Conservation (phyloP, 2,113 vertebrate genomes). For the Crotalus helleri region DNA sequence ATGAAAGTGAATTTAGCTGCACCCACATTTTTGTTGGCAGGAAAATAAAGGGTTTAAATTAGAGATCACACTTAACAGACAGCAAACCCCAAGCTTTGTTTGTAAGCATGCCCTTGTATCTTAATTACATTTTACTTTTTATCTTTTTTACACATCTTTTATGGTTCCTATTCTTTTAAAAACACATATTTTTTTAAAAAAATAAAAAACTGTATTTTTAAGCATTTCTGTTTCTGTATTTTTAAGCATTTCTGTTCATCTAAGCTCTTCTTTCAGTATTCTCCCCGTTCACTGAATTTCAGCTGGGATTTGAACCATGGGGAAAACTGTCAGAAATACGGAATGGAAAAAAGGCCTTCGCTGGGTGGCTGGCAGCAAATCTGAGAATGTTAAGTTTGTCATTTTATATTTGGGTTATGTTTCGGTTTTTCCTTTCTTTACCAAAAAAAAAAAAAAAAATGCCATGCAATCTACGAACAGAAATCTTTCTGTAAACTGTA, state of each 20-base stretch:
- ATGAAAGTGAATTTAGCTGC: neutral
- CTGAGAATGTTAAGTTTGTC: neutral
- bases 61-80: neutral
- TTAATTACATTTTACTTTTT: neutral
- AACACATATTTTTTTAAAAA: neutral
- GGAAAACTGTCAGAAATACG: neutral
- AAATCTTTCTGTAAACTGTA: neutral
- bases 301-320: neutral
- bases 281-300: neutral
- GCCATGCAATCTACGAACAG: neutral
- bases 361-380: neutral
- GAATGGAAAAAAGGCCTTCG: neutral
- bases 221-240: neutral
- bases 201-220: neutral
- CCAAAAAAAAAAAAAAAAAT: neutral
- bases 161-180: neutral
- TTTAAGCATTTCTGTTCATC: neutral
- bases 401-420: neutral
- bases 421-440: neutral
- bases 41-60: neutral
- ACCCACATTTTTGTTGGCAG: neutral
- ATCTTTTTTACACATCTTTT: neutral
- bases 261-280: neutral
- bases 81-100: too few relatives aligned
- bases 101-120: neutral